phyloP scores from a whole-genome alignment of 23 tunicate species.

The Phallusia fumigata region DNA sequence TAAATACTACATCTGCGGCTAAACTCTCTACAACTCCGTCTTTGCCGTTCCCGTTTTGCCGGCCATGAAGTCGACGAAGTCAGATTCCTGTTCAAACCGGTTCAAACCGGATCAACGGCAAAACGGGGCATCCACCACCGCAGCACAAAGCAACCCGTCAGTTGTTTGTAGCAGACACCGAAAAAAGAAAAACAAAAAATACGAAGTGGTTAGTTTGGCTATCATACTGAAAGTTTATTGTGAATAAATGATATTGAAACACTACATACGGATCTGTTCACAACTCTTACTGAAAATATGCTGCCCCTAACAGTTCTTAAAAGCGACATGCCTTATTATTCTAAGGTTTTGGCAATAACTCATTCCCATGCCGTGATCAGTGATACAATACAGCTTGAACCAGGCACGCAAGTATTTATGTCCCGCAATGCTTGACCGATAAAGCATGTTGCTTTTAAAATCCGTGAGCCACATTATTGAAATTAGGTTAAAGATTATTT shows the following conservation, averaged over 20 bases:
- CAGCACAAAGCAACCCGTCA: constrained; percentile 2
- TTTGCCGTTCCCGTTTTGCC: constrained; percentile 38
- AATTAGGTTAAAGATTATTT: no score
- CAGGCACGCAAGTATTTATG: no score
- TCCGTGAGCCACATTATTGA: no score
- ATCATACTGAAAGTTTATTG: not conserved
- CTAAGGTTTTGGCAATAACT: no score
- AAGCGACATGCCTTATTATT: no score
- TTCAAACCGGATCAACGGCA: not conserved
- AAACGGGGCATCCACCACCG: constrained; percentile 1
- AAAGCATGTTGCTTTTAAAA: no score
- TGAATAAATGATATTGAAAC: not conserved
- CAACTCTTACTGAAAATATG: no score
- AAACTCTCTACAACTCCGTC: constrained; percentile 45
- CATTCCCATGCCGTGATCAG: no score
- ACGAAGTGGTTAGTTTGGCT: not conserved
- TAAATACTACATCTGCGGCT: not conserved
- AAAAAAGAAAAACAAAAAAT: not conserved
- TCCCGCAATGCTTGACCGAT: no score
- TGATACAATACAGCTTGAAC: no score
- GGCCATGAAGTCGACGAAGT: constrained; percentile 74
- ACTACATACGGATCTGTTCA: no score
- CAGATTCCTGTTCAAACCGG: constrained; percentile 62
- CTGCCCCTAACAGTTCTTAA: no score
- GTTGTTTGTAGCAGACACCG: constrained; percentile 6